Base-by-base conservation (phyloP, 1,140 invertebrate species). In the Ceratina calcarata region DNA sequence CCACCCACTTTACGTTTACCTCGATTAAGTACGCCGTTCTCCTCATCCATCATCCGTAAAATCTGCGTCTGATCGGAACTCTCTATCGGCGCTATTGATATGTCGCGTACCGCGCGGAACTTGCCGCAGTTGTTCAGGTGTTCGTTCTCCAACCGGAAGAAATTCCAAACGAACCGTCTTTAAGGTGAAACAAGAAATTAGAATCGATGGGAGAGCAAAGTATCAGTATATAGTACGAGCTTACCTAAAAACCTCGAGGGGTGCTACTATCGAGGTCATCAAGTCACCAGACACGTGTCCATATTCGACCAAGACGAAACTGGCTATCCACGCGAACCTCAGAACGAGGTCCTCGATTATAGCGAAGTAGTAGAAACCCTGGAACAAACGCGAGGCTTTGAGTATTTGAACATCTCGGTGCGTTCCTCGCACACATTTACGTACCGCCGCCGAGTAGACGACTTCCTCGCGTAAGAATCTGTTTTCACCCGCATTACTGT, bases 111-210 rank as follows among this genome's bases (percentile, higher is more conserved):
- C 4, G 99, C 99, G 90, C 99, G 94, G 94, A 99, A 99, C 94
- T 99, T 98, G 93, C 99, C 99, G 94, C 99, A 99, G 94, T 99
- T 99, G 93, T 99, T 99, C 8, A 99, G 94, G 95, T 99, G 99
- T 90, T 99, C 99, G 93, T 99, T 99, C 93, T 99, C 99, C 82
- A 99, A 92, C 0, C 99, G 98, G 94, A 99, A 99, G 92, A 99
- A 99, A 93, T 99, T 99, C 99, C 99, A 99, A 55, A 99, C 96
- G 93, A 99, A 99, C 76, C 99, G 94, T 87, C 98, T 98, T 86
- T 13, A 84, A 82, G 77, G 15, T 67, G 70, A 61, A 78, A 16
- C 51, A 55, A 18, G 12, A 13, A 60, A 55, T 61, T 51, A 15
- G 51, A 37, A 16, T n/a, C 15, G 60, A 22, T 24, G 20, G 18